Evolutionary conservation across 2,888 invertebrate species (phyloP).

Genomic region (Drosophila peninsularis): DNA sequence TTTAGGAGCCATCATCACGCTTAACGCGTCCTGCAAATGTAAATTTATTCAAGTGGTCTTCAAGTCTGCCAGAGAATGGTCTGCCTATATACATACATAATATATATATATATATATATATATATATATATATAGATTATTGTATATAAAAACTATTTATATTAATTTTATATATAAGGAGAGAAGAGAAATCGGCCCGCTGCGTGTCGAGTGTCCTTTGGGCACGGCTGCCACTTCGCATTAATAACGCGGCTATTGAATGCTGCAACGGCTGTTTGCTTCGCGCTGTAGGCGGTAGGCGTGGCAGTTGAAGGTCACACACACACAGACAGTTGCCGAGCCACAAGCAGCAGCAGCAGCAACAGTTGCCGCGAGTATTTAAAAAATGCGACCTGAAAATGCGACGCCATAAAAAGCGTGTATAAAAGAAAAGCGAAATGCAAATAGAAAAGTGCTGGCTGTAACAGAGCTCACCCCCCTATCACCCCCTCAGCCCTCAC

Average conservation of each 20-base stretch:
- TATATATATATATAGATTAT: background rate
- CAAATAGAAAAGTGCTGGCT: constrained; percentile 70
- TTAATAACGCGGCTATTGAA: constrained; percentile 64
- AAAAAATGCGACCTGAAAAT: constrained; percentile 55
- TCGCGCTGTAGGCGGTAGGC: constrained; percentile 2
- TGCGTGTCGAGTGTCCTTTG: constrained; percentile 66
- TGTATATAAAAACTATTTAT: constrained; percentile 30
- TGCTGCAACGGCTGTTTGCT: constrained; percentile 42
- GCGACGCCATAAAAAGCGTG: constrained; percentile 42
- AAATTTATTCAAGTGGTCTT: constrained; percentile 80
- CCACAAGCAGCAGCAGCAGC: constrained; percentile 2
- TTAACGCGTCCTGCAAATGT: constrained; percentile 54
- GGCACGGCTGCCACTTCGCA: constrained; percentile 54
- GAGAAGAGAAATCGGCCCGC: constrained; percentile 34
- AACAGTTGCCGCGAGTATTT: constrained; percentile 60
- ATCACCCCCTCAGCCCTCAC: background rate
- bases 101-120: background rate
- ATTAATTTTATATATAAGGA: constrained; percentile 10
- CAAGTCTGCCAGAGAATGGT: constrained; percentile 25
- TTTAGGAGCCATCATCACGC: constrained; percentile 12
- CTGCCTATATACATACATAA: background rate
- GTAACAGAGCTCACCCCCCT: constrained; percentile 1
- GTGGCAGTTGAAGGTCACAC: constrained; percentile 59
- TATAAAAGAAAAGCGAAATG: constrained; percentile 76
- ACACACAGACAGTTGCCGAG: constrained; percentile 39